Conservation (phyloP, 2,797 vertebrate genomes). For the Schizopygopsis pylzovi region DNA sequence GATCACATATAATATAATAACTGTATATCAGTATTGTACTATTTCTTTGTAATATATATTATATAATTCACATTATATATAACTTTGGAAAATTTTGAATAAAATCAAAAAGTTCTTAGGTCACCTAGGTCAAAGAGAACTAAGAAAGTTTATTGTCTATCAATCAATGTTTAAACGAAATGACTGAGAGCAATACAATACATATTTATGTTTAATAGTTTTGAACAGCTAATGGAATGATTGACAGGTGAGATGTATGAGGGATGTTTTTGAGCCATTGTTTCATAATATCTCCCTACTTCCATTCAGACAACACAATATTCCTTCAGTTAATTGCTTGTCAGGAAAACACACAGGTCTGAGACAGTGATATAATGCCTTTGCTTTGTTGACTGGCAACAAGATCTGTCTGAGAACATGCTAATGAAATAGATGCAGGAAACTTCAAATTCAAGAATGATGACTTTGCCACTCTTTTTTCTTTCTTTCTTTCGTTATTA, state of each 20-base stretch:
- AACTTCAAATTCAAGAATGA: slow-evolving; percentile 12
- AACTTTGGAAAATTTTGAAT: not conserved
- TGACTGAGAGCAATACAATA: slow-evolving; percentile 3
- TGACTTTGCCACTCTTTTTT: not conserved
- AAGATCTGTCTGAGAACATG: slow-evolving; percentile 34
- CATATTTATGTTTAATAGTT: slow-evolving; percentile 49
- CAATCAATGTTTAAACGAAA: slow-evolving; percentile 4
- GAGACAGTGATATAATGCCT: slow-evolving; percentile 54
- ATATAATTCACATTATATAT: not conserved
- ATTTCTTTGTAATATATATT: not conserved
- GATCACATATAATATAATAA: no score
- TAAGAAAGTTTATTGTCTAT: slow-evolving; percentile 17
- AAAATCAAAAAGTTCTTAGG: not conserved
- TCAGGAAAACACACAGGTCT: slow-evolving; percentile 57
- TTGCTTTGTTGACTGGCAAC: slow-evolving; percentile 49
- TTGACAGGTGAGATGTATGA: slow-evolving; percentile 50
- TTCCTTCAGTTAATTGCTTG: slow-evolving; percentile 53
- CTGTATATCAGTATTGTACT: not conserved
- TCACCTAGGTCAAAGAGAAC: slow-evolving; percentile 20
- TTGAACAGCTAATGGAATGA: slow-evolving; percentile 25
- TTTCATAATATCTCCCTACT: slow-evolving; percentile 50
- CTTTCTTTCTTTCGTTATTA: no score
- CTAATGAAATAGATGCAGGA: slow-evolving; percentile 39
- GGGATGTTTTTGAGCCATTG: slow-evolving; percentile 39
- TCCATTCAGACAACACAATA: slow-evolving; percentile 52